Conservation (phyloP, 1,140 invertebrate species). For the Dinoponera quadriceps region DNA sequence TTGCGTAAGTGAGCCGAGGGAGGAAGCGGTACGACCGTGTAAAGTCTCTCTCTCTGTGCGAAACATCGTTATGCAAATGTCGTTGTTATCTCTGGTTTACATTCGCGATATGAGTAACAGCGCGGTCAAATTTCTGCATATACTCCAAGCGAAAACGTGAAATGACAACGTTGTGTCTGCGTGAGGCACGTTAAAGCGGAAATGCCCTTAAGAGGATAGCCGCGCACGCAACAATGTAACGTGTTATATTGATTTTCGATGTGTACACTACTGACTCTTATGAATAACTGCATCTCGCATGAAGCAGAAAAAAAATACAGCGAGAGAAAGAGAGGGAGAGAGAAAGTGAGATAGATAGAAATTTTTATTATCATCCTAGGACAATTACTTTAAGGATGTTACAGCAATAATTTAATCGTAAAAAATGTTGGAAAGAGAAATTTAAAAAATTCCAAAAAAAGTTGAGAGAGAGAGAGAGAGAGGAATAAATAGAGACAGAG, state of each 20-base stretch:
- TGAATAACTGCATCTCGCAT: background rate
- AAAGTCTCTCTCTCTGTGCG: background rate
- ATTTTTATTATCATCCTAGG: no score
- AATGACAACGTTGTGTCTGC: background rate
- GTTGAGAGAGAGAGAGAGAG: background rate
- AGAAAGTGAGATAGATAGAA: no score
- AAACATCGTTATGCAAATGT: conserved; percentile 29
- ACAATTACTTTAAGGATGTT: no score
- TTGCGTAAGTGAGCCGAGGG: no score
- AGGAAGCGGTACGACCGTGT: no score
- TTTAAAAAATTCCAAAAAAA: no score
- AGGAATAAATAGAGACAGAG: no score
- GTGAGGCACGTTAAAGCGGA: conserved; percentile 24
- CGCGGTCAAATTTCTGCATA: conserved; percentile 19
- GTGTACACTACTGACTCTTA: background rate
- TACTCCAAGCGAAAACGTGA: background rate
- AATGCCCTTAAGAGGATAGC: conserved; percentile 39
- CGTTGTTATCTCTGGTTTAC: background rate
- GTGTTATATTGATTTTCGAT: conserved; percentile 54
- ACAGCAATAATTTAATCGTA: no score
- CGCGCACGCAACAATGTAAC: background rate
- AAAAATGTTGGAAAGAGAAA: no score
- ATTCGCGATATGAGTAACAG: background rate
- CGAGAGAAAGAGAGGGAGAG: background rate
- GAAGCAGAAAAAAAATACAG: conserved; percentile 7